Percentiles rank a stretch among this genome's conserved stretches.
Conservation (phyloP, 2,888 invertebrate genomes). For the Mycalesis mineus region DNA sequence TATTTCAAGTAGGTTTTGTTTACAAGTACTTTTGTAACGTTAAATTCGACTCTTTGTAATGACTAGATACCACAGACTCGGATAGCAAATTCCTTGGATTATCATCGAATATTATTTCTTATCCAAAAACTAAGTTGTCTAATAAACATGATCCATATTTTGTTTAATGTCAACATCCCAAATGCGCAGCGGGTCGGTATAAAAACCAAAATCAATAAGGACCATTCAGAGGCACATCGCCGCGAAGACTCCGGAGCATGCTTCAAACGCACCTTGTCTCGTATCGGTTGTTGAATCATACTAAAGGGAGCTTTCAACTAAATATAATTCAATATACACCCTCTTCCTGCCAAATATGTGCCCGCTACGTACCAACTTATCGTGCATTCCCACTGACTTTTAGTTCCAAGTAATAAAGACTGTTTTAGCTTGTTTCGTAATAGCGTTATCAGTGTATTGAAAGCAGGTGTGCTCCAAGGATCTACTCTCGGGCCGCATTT, state of each 20-base stretch:
- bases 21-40: too few species aligned
- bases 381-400: conserved; percentile 29
- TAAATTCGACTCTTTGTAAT: too few species aligned
- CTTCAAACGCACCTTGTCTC: conserved; percentile 59
- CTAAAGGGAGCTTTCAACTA: conserved; percentile 69
- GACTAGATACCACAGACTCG: too few species aligned
- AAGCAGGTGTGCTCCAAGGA: conserved; percentile 73
- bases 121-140: too few species aligned
- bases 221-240: conserved; percentile 3
- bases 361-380: conserved; percentile 44
- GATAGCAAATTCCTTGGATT: too few species aligned
- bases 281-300: conserved; percentile 71
- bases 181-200: not conserved
- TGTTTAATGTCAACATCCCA: not conserved
- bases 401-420: conserved; percentile 42
- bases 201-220: conserved; percentile 2
- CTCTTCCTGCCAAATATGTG: conserved; percentile 76
- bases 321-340: conserved; percentile 76
- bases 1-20: too few species aligned
- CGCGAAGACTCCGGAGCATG: conserved; percentile 8
- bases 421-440: conserved; percentile 31
- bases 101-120: too few species aligned
- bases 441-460: conserved; percentile 37
- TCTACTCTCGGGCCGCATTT: conserved; percentile 61
- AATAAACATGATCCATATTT: not conserved